Conservation (phyloP, 2,113 vertebrate genomes). For the Dipodomys merriami region DNA sequence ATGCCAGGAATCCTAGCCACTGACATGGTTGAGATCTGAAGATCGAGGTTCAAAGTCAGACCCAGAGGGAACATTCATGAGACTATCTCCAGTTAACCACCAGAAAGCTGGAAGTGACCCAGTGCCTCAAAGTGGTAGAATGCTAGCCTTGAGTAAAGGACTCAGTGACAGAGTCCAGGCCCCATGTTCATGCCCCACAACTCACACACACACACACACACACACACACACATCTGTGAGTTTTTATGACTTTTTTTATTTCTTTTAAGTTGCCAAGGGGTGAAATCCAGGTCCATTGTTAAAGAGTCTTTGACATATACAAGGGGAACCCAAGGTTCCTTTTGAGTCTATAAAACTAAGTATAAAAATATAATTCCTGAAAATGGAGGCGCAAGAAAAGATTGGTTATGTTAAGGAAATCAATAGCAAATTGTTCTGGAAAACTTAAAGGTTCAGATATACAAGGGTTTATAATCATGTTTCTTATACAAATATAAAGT, state of each 20-base stretch:
- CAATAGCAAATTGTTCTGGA: not conserved
- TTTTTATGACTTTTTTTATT: not conserved
- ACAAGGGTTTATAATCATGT: not conserved
- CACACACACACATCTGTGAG: not conserved
- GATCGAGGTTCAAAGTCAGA: too few species aligned
- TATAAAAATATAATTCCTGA: not conserved
- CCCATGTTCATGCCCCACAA: too few species aligned
- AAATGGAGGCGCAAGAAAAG: not conserved
- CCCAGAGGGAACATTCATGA: too few species aligned
- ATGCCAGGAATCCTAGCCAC: too few species aligned
- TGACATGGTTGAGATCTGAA: too few species aligned
- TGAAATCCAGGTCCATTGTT: not conserved
- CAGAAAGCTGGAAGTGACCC: too few species aligned
- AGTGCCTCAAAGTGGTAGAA: too few species aligned
- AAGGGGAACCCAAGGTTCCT: not conserved
- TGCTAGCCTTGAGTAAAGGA: too few species aligned
- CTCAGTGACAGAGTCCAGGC: too few species aligned
- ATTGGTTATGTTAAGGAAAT: not conserved
- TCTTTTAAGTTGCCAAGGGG: slow-evolving; percentile 26
- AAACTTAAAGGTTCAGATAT: not conserved
- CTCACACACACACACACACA: too few species aligned
- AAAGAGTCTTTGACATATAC: not conserved
- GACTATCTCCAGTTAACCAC: too few species aligned
- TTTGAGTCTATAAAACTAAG: not conserved
- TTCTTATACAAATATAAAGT: slow-evolving; percentile 13